These are phyloP conservation scores for Harpagoxenus sublaevis DNA, from an alignment of 2,888 invertebrate genomes.

Conservation along the genomic window DNA sequence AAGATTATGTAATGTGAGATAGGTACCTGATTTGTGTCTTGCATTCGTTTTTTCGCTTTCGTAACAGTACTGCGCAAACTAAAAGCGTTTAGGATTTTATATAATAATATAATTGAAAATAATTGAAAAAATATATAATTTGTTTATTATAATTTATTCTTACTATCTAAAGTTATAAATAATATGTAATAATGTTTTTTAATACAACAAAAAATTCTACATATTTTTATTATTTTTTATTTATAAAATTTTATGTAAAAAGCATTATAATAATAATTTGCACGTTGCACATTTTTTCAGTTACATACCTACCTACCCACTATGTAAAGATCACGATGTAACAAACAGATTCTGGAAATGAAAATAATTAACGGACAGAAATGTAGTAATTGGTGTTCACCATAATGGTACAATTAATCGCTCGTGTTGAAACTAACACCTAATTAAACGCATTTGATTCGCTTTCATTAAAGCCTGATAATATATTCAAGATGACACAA, in stretches of 20 bases:
- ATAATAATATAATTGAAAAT: neutral
- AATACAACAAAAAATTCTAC: neutral
- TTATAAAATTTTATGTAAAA: neutral
- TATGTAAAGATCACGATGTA: neutral
- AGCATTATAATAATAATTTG: neutral
- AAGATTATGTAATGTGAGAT: neutral
- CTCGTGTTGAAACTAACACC: neutral
- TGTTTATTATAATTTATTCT: neutral
- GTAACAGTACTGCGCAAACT: neutral
- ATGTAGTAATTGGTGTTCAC: conserved; percentile 3
- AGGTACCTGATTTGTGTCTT: neutral
- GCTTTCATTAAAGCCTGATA: neutral
- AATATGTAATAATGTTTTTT: neutral
- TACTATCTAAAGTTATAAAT: neutral
- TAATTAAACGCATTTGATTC: conserved; percentile 21
- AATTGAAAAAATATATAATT: neutral
- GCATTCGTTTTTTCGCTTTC: neutral
- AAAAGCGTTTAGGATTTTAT: neutral
- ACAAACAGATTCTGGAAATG: neutral
- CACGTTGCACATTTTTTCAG: neutral
- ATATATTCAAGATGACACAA: neutral
- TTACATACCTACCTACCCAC: neutral
- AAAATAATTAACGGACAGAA: conserved; percentile 22
- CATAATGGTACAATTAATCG: conserved; percentile 8
- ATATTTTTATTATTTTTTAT: neutral